Evolutionary conservation across 2,888 invertebrate genomes (phyloP).

Genomic region (Antitype chi): DNA sequence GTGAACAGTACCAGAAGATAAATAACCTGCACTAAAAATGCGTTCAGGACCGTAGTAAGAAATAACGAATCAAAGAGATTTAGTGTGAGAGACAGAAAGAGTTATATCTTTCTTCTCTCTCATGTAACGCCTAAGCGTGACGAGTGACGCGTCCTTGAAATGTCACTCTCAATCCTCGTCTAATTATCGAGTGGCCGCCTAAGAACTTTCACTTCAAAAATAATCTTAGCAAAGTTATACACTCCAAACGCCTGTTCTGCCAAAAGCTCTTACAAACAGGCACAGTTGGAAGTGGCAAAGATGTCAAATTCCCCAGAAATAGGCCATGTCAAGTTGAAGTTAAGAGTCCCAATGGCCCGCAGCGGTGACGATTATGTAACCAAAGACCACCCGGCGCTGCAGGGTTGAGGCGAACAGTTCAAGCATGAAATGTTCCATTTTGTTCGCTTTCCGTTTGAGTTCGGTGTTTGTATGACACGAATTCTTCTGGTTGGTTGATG

Average conservation of each 20-base stretch:
- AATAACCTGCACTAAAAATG: neutral
- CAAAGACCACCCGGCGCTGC: slow-evolving; percentile 75
- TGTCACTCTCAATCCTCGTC: too few species aligned
- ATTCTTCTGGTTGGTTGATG: slow-evolving; percentile 40
- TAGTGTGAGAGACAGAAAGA: too few species aligned
- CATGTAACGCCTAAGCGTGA: too few species aligned
- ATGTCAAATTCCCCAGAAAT: slow-evolving; percentile 86
- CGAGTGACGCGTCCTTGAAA: too few species aligned
- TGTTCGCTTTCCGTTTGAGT: slow-evolving; percentile 42
- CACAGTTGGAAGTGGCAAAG: slow-evolving; percentile 78
- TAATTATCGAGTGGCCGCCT: too few species aligned
- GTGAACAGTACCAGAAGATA: slow-evolving; percentile 9
- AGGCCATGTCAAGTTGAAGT: slow-evolving; percentile 87
- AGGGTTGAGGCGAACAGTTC: slow-evolving; percentile 74
- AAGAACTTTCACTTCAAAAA: neutral
- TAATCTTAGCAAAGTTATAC: slow-evolving; percentile 43
- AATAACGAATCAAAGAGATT: too few species aligned
- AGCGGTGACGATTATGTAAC: slow-evolving; percentile 86
- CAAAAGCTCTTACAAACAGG: slow-evolving; percentile 66
- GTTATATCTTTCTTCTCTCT: too few species aligned
- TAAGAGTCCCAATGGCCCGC: slow-evolving; percentile 85
- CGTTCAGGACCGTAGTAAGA: too few species aligned
- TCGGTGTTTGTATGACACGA: slow-evolving; percentile 40
- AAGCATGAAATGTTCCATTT: slow-evolving; percentile 43
- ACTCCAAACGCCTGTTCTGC: slow-evolving; percentile 15